phyloP scores from a whole-genome alignment of 2,797 vertebrate genomes.

The Hoplostethus atlanticus region DNA sequence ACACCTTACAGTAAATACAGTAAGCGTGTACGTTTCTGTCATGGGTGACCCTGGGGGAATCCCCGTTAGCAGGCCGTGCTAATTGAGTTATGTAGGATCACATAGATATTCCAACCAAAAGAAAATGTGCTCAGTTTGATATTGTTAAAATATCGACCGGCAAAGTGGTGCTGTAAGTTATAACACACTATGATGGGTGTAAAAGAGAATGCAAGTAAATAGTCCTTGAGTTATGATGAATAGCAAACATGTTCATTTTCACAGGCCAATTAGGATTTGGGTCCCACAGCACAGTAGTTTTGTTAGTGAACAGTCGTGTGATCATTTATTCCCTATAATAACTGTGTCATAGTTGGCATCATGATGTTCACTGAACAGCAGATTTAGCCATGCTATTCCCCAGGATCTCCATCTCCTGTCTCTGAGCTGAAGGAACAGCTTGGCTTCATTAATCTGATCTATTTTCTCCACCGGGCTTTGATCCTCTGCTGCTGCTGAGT shows the following conservation, averaged over 20 bases:
- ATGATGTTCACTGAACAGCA: constrained; percentile 15
- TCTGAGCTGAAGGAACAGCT: constrained; percentile 59
- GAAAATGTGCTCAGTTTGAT: too few species aligned
- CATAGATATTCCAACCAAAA: too few species aligned
- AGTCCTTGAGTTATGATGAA: not conserved
- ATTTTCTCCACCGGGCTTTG: constrained; percentile 66
- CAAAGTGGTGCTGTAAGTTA: too few species aligned
- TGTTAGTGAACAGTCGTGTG: not conserved
- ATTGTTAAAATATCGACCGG: too few species aligned
- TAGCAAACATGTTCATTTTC: too few species aligned
- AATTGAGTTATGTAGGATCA: too few species aligned
- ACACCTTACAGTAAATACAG: not conserved
- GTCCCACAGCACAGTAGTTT: not conserved
- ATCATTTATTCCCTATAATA: not conserved
- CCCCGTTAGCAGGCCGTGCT: too few species aligned
- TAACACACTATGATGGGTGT: too few species aligned
- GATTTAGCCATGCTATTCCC: constrained; percentile 31
- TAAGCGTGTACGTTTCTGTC: too few species aligned
- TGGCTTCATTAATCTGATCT: constrained; percentile 71
- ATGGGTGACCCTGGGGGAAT: not conserved
- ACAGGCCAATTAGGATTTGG: not conserved
- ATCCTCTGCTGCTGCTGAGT: constrained; percentile 65
- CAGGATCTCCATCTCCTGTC: constrained; percentile 22
- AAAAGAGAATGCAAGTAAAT: not conserved
- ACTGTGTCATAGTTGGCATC: not conserved